A percentile compares a stretch with the other conserved stretches of the same genome.
Conservation (phyloP, 30 jellyfish, hydroid and myxozoan species). For the Nemopilema nomurai region DNA sequence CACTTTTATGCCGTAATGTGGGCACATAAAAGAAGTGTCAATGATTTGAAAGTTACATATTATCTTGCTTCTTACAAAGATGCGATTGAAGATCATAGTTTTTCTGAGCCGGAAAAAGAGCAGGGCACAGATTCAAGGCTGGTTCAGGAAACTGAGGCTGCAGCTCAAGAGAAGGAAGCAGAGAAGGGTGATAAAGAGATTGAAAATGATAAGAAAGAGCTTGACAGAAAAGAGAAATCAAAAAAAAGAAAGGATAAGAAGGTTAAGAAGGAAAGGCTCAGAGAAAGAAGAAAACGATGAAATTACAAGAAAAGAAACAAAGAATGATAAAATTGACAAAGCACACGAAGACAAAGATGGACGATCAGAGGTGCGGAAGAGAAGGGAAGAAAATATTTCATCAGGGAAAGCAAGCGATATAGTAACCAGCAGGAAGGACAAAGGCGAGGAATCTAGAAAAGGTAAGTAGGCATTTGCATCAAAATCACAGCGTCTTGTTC, state of each 20-base stretch:
- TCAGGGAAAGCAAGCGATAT: neutral
- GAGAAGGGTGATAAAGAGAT: neutral
- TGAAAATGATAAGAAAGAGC: neutral
- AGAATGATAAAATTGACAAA: neutral
- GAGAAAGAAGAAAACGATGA: neutral
- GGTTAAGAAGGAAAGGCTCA: constrained; percentile 3
- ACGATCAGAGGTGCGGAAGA: neutral
- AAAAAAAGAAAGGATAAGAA: constrained; percentile 3
- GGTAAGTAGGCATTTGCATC: constrained; percentile 5
- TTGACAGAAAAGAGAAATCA: neutral
- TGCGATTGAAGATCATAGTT: neutral
- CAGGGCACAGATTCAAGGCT: neutral
- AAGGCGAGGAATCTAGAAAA: neutral
- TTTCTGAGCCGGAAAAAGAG: neutral
- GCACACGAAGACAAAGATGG: neutral
- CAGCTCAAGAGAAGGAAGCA: neutral
- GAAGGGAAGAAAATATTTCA: neutral
- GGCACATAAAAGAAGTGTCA: too few relatives aligned
- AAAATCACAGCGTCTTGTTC: neutral
- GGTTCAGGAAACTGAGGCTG: neutral
- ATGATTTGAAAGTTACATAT: neutral
- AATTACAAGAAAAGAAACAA: neutral
- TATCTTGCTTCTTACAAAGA: neutral
- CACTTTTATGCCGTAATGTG: too few relatives aligned
- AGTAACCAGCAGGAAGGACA: neutral